Percentiles rank a stretch among this genome's conserved stretches.
Conservation (phyloP, 2,113 vertebrate genomes). For the Erinaceus europaeus region DNA sequence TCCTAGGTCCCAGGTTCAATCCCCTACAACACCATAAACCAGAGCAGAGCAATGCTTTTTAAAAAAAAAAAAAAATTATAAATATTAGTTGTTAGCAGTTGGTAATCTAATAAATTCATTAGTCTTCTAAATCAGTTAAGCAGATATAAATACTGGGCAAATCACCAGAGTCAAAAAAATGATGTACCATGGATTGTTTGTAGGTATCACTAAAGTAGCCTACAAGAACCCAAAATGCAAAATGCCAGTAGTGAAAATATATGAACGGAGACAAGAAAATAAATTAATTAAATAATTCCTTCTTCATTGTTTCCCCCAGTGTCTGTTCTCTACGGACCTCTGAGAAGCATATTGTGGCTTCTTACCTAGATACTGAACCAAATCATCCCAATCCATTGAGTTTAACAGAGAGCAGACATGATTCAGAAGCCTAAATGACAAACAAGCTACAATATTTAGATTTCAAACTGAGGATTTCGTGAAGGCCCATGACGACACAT, state of each 20-base stretch:
- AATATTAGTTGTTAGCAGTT: background rate
- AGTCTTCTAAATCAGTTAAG: background rate
- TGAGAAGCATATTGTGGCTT: background rate
- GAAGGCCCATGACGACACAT: background rate
- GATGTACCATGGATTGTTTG: background rate
- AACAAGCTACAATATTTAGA: background rate
- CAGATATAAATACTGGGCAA: background rate
- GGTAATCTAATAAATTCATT: background rate
- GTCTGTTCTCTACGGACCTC: background rate
- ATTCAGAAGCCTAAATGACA: slow-evolving; percentile 32
- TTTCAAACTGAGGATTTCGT: slow-evolving; percentile 43
- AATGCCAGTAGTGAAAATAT: background rate
- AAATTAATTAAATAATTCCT: no score
- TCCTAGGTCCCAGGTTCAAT: no score
- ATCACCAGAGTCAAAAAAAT: background rate
- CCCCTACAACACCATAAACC: no score
- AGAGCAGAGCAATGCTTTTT: no score
- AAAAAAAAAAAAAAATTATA: background rate
- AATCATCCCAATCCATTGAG: slow-evolving; percentile 18
- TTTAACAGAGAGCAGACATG: slow-evolving; percentile 3
- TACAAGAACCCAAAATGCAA: background rate
- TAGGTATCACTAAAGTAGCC: background rate
- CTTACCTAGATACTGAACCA: background rate
- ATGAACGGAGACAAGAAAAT: no score
- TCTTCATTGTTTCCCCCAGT: background rate